These are phyloP conservation scores for Tubulanus polymorphus DNA, from an alignment of 2,888 invertebrate species.

Conservation along the genomic window DNA sequence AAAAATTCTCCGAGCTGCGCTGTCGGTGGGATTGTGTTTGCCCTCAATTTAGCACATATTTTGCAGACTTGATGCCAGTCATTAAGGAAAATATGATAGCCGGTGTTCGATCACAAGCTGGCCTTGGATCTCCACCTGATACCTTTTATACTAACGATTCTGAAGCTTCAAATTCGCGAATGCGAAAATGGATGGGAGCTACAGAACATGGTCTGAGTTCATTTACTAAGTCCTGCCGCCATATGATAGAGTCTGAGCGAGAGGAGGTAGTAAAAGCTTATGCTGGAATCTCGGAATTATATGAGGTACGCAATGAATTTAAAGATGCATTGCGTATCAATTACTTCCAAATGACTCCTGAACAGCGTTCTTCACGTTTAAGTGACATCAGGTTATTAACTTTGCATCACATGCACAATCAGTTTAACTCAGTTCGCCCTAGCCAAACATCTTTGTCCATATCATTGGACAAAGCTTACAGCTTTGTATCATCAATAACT, in stretches of 20 bases:
- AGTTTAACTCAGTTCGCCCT: too few species aligned
- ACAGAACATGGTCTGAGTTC: neutral
- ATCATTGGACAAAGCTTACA: too few species aligned
- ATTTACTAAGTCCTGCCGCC: neutral
- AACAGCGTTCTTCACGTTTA: too few species aligned
- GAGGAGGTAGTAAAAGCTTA: neutral
- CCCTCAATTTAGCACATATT: too few species aligned
- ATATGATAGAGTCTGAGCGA: neutral
- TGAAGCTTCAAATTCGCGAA: neutral
- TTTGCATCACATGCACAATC: too few species aligned
- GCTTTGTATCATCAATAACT: too few species aligned
- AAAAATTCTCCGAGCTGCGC: too few species aligned
- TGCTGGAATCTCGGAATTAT: neutral
- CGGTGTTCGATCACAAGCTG: neutral
- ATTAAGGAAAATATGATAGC: neutral
- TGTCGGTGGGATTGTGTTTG: too few species aligned
- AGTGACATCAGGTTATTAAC: too few species aligned
- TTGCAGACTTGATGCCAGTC: neutral
- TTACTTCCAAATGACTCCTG: too few species aligned
- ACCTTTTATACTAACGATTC: neutral
- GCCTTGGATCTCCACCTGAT: neutral
- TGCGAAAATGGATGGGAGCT: neutral
- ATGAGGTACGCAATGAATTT: neutral
- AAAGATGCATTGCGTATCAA: too few species aligned
- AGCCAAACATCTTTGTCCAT: too few species aligned